Evolutionary conservation across 2,113 vertebrate genomes (phyloP).

Genomic region (Neotragus moschatus): DNA sequence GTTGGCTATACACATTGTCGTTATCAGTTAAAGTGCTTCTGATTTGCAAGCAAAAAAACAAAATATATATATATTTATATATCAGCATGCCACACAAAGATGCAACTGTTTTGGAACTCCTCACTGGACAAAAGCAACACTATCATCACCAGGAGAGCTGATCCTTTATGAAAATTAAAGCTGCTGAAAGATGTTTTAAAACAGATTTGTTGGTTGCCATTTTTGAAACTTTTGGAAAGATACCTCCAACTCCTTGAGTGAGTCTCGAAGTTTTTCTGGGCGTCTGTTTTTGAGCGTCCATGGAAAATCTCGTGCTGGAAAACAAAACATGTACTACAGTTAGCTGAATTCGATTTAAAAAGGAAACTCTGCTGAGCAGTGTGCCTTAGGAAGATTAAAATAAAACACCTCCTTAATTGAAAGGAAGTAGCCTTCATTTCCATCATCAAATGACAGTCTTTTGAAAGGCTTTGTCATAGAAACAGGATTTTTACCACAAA

Average conservation of each 20-base stretch:
- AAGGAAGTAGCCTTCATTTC: slow-evolving; percentile 60
- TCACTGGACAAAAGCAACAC: slow-evolving; percentile 85
- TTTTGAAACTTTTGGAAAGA: slow-evolving; percentile 81
- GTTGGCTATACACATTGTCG: slow-evolving; percentile 66
- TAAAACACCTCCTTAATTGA: slow-evolving; percentile 50
- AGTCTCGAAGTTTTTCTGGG: slow-evolving; percentile 91
- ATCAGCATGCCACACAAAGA: slow-evolving; percentile 85
- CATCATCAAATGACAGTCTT: slow-evolving; percentile 55
- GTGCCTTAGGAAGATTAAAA: slow-evolving; percentile 55
- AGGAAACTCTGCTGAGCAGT: slow-evolving; percentile 49
- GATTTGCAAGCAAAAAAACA: slow-evolving; percentile 76
- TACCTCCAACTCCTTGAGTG: slow-evolving; percentile 96
- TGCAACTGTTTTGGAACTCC: slow-evolving; percentile 84
- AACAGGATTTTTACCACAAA: slow-evolving; percentile 68
- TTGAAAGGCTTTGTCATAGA: slow-evolving; percentile 64
- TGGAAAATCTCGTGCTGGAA: slow-evolving; percentile 89
- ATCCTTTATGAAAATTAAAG: slow-evolving; percentile 93
- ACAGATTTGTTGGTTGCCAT: slow-evolving; percentile 89
- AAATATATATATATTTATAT: neutral
- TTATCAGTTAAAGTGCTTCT: slow-evolving; percentile 75
- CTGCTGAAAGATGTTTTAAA: slow-evolving; percentile 91
- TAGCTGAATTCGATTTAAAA: slow-evolving; percentile 64
- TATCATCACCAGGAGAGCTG: slow-evolving; percentile 84
- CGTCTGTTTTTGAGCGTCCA: slow-evolving; percentile 92
- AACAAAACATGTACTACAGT: slow-evolving; percentile 63